Evolutionary conservation across 2,888 invertebrate species (phyloP), one percentile per base, ranked within the genome.

Genomic region (Ophonus ardosiacus): DNA sequence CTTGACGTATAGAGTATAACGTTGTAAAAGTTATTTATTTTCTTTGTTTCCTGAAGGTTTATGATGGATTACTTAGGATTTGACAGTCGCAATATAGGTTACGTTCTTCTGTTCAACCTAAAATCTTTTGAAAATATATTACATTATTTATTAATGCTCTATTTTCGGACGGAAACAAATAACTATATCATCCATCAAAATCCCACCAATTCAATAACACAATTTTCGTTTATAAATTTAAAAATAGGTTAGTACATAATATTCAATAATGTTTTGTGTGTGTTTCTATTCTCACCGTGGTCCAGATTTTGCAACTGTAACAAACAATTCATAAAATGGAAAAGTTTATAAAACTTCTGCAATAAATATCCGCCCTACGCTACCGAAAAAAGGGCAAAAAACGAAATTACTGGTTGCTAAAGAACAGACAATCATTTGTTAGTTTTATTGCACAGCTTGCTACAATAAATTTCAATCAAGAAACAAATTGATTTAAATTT

Each of bases 271-370:
- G 5, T 31, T 31, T 31, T 31, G 31, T 31, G 6, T 31, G 31
- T 31, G 5, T 31, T 4, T 31, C 31, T 31, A 31, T 31, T 59
- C n/a, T 13, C 59, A 6, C 15, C 18, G 18, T 63, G 63, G 7
- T 63, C 21, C 13, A 63, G 59, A 63, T 63, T 63, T 63, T 13
- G 13, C 4, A 63, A 51, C 40, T 71, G 40, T 71, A 40, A 43
- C 3, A 68, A 31, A 8, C 31, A 40, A 71, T 71, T 31, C 71
- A 71, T 71, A 38, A 71, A 71, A 17, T 8, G 38, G 43, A 31
- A 71, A 40, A 71, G 15, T 71, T 71, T 71, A 21, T n/a, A 43
- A 71, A 71, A 71, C 71, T 71, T 71, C 0, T 15, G 43, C 31
- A 71, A 71, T 71, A 71, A 43, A 71, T 71, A 71, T 17, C 15